Evolutionary conservation across 2,888 invertebrate species (phyloP), one percentile per base, ranked within the genome.

Genomic region (Atherix ibis): DNA sequence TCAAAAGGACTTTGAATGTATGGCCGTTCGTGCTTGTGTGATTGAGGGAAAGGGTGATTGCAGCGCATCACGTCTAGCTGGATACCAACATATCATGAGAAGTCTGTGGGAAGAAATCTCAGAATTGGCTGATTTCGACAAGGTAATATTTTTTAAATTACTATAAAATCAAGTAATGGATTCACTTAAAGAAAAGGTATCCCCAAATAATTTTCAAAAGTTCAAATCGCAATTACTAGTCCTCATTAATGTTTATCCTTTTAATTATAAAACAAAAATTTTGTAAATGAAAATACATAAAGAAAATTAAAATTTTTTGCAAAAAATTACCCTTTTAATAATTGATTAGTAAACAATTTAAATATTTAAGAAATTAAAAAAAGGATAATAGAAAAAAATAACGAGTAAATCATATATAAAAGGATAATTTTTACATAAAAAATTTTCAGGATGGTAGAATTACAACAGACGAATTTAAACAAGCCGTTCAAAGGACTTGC

Each of bases 81-180:
- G 81, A 56, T 81, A 83, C 62, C 75, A 80, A 56, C 80, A 82
- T 56, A 70, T 84, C 44, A 84, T 84, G 84, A 63, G 73, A 35
- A 79, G 80, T 47, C 66, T 84, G 15, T 85, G 84, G 84, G 80
- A 82, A 50, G 84, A 85, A 65, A 80, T 85, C 45, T 75, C 84
- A 1, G 79, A 82, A 49, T 64, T 85, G 43, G 84, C 84, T 22
- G 84, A 85, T 65, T 83, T 83, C 60, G 80, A 85, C 60, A 84
- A 83, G 76, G 84, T 79, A 18, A 13, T 8, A 8, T 22, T 10
- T 22, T 22, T 22, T 22, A 22, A 6, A 6, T 22, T 8, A 6
- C 6, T 22, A 22, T 10, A 10, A 22, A 22, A 22, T 22, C 22
- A 22, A 22, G n/a, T n/a, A n/a, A n/a, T n/a, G n/a, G n/a, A n/a